phyloP scores from a whole-genome alignment of 2,888 invertebrate species.

The Schrankia costaestrigalis region DNA sequence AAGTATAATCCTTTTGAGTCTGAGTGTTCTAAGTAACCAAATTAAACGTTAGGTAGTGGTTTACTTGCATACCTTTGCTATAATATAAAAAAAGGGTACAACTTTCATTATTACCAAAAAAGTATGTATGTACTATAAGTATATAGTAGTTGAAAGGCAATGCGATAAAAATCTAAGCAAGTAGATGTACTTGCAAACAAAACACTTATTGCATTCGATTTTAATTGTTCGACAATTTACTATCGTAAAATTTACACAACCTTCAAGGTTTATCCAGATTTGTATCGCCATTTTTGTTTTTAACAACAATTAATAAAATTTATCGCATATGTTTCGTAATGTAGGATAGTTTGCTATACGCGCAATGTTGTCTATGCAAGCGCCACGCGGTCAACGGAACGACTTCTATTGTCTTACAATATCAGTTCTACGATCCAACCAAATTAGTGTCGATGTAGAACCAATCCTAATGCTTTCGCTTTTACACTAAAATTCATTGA shows the following conservation, averaged over 20 bases:
- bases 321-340: conserved; percentile 41
- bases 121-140: no score
- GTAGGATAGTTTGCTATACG: conserved; percentile 40
- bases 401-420: conserved; percentile 52
- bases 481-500: conserved; percentile 25
- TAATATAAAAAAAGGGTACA: no score
- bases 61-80: no score
- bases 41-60: no score
- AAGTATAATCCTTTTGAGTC: no score
- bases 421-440: conserved; percentile 53
- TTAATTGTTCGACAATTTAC: conserved; percentile 21
- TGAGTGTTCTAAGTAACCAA: no score
- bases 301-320: conserved; percentile 43
- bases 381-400: conserved; percentile 39
- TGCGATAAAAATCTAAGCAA: not conserved
- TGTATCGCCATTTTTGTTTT: conserved; percentile 31
- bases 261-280: conserved; percentile 27
- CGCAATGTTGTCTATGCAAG: conserved; percentile 39
- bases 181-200: conserved; percentile 3
- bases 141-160: no score
- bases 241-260: conserved; percentile 25
- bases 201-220: conserved; percentile 22
- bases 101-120: no score
- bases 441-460: conserved; percentile 59
- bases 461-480: conserved; percentile 40